These are phyloP conservation scores for Pipistrellus pipistrellus DNA, from an alignment of 2,797 vertebrate genomes.

Conservation along the genomic window DNA sequence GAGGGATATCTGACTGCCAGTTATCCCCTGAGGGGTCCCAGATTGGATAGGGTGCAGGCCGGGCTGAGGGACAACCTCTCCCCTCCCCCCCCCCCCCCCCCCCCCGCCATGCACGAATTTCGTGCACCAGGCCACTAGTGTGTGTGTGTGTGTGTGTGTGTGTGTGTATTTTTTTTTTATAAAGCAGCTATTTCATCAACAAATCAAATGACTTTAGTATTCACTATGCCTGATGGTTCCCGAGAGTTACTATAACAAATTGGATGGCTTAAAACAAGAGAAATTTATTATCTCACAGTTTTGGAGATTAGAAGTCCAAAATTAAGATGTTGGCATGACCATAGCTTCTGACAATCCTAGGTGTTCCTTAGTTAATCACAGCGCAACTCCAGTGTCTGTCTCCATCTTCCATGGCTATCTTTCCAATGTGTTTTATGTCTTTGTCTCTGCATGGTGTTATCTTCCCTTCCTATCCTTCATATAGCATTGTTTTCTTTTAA, in stretches of 20 bases:
- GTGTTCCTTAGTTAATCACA: not conserved
- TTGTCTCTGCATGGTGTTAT: not conserved
- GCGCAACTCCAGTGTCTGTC: not conserved
- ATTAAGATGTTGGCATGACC: not conserved
- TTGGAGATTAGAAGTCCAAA: not conserved
- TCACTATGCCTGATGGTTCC: not conserved
- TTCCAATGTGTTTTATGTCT: not conserved
- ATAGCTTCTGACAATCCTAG: not conserved
- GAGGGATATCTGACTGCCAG: no score
- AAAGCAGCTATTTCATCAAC: not conserved
- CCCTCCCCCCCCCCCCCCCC: no score
- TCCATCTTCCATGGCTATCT: not conserved
- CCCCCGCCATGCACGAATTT: no score
- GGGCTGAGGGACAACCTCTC: no score
- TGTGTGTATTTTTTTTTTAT: not conserved
- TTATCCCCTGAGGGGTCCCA: no score
- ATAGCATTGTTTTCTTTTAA: not conserved
- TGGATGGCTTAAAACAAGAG: not conserved
- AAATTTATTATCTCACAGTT: not conserved
- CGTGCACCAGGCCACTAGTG: no score
- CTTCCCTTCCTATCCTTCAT: not conserved
- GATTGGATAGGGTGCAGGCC: no score
- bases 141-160: no score
- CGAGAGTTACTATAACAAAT: not conserved
- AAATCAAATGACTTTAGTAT: constrained; percentile 35